Conservation (phyloP, 2,888 invertebrate species). For the Lumbricus terrestris region DNA sequence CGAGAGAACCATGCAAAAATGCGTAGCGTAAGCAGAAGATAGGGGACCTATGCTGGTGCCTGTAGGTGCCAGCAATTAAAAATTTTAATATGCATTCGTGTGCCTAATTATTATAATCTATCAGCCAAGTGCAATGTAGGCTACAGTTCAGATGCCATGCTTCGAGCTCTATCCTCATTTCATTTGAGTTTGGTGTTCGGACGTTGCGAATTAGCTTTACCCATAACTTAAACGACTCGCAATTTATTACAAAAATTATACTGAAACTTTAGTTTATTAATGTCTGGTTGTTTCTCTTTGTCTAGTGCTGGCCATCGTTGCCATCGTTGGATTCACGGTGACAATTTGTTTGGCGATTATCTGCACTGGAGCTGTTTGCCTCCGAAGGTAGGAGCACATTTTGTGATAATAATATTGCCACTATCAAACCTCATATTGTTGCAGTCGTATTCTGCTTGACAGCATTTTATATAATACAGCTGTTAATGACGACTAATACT, state of each 20-base stretch:
- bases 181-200: background rate
- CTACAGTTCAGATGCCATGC: background rate
- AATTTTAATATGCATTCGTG: too few species aligned
- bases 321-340: background rate
- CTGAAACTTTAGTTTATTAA: background rate
- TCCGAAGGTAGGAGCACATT: conserved; percentile 8
- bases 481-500: too few species aligned
- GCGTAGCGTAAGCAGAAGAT: too few species aligned
- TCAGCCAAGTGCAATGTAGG: too few species aligned
- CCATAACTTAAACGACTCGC: background rate
- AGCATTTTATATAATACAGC: too few species aligned
- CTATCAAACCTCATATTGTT: background rate
- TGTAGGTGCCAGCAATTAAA: too few species aligned
- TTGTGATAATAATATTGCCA: background rate
- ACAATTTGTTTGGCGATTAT: conserved; percentile 17
- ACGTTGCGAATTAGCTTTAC: background rate
- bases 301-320: background rate
- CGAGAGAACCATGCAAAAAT: too few species aligned
- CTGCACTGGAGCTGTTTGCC: conserved; percentile 15
- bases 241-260: background rate
- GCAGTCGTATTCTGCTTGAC: too few species aligned
- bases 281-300: background rate
- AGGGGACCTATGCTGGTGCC: too few species aligned
- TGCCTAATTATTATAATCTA: too few species aligned
- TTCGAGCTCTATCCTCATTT: background rate